phyloP scores from a whole-genome alignment of 1,140 invertebrate genomes.

The Maniola jurtina region DNA sequence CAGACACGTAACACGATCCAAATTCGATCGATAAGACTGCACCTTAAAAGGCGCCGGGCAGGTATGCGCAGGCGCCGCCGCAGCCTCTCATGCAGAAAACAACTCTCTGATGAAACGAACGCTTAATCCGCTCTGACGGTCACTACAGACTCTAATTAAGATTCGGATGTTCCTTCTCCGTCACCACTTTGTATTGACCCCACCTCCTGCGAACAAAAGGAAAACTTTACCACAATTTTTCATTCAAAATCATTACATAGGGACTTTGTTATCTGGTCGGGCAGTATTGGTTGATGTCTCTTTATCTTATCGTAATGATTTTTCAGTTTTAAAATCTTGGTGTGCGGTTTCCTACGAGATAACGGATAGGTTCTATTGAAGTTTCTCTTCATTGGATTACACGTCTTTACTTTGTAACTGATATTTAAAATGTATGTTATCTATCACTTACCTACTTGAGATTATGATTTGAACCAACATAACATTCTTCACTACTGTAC shows the following conservation, averaged over 20 bases:
- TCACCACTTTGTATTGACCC: slow-evolving; percentile 38
- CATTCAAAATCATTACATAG: slow-evolving; percentile 2
- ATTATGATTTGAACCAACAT: slow-evolving; percentile 12
- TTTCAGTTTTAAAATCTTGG: slow-evolving; percentile 61
- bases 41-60: slow-evolving; percentile 59
- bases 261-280: slow-evolving; percentile 37
- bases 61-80: slow-evolving; percentile 56
- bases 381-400: slow-evolving; percentile 28
- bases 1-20: slow-evolving; percentile 59
- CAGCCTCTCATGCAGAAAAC: slow-evolving; percentile 64
- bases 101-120: slow-evolving; percentile 67
- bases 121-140: slow-evolving; percentile 68
- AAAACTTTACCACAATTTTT: slow-evolving; percentile 1
- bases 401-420: slow-evolving; percentile 32
- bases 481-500: slow-evolving; percentile 11
- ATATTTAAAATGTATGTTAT: slow-evolving; percentile 27
- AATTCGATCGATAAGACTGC: slow-evolving; percentile 49
- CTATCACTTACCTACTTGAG: slow-evolving; percentile 17
- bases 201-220: neutral
- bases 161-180: slow-evolving; percentile 42
- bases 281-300: slow-evolving; percentile 34
- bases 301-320: slow-evolving; percentile 73
- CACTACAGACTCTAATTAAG: slow-evolving; percentile 69
- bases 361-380: slow-evolving; percentile 31
- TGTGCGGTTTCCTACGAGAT: slow-evolving; percentile 61